Evolutionary conservation across 2,113 vertebrate genomes (phyloP).

Genomic region (Dolichallabes microphthalmus): DNA sequence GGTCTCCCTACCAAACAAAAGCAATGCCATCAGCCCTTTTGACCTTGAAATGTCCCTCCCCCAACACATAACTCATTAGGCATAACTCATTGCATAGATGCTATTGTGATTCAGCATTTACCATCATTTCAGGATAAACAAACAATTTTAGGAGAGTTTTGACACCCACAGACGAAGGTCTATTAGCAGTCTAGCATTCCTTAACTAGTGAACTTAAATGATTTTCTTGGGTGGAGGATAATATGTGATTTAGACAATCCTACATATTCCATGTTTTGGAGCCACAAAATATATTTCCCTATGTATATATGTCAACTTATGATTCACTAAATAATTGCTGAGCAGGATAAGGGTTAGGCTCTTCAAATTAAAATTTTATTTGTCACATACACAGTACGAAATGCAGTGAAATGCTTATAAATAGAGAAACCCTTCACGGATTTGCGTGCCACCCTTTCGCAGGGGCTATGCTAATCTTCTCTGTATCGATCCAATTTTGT

Average conservation of each 20-base stretch:
- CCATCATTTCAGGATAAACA: conserved; percentile 34
- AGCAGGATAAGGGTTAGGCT: not conserved
- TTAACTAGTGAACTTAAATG: conserved; percentile 18
- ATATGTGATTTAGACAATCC: conserved; percentile 33
- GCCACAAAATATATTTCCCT: conserved; percentile 37
- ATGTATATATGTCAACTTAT: not conserved
- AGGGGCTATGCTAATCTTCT: too few species aligned
- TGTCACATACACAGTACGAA: too few species aligned
- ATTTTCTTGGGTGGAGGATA: conserved; percentile 20
- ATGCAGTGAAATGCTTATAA: too few species aligned
- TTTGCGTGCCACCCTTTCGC: too few species aligned
- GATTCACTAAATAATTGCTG: not conserved
- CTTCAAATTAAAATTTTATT: too few species aligned
- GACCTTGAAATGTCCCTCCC: conserved; percentile 26
- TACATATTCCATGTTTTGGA: conserved; percentile 52
- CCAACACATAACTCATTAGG: conserved; percentile 27
- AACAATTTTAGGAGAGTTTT: not conserved
- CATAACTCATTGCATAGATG: conserved; percentile 51
- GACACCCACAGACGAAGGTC: conserved; percentile 3
- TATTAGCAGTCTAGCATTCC: not conserved
- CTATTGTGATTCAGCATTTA: conserved; percentile 55
- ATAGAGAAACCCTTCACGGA: too few species aligned
- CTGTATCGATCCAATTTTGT: too few species aligned
- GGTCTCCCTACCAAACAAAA: conserved; percentile 76
- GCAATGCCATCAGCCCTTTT: conserved; percentile 39